Percentiles rank a stretch among this genome's conserved stretches.
phyloP scores from a whole-genome alignment of 2,113 vertebrate species.

The Lepisosteus osseus region DNA sequence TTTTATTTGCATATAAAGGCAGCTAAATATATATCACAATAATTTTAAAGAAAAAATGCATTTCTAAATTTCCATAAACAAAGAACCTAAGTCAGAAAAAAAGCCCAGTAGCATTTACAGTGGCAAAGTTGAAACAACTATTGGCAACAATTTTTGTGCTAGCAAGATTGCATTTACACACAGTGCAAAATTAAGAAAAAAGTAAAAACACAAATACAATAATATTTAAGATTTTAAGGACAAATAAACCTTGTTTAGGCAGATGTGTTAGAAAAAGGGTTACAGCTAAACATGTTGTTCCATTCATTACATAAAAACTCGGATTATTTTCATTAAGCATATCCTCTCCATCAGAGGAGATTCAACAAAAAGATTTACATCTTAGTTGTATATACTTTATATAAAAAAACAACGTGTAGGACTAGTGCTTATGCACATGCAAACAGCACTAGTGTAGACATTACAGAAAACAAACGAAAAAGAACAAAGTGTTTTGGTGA shows the following conservation, averaged over 20 bases:
- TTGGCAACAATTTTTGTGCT: constrained; percentile 94
- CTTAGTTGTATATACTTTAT: too few relatives aligned
- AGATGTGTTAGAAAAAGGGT: constrained; percentile 43
- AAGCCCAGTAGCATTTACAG: constrained; percentile 88
- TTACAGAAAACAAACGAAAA: too few relatives aligned
- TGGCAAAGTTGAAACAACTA: constrained; percentile 85
- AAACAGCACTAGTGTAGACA: too few relatives aligned
- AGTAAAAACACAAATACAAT: constrained; percentile 76
- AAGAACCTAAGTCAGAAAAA: constrained; percentile 84
- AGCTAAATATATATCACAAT: constrained; percentile 99
- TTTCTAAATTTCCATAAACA: constrained; percentile 87
- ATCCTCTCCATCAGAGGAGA: too few relatives aligned
- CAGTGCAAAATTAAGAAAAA: constrained; percentile 89
- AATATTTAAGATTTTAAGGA: constrained; percentile 87
- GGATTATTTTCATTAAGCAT: too few relatives aligned
- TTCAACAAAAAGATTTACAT: too few relatives aligned
- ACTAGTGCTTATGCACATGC: too few relatives aligned
- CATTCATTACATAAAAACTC: too few relatives aligned
- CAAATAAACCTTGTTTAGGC: constrained; percentile 84
- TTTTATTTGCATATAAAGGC: constrained; percentile 99
- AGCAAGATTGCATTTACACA: constrained; percentile 98
- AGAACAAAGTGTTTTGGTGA: too few relatives aligned
- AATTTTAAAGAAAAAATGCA: constrained; percentile 83
- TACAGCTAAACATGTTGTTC: not conserved
- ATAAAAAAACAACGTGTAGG: too few relatives aligned